Evolutionary conservation across 2,113 vertebrate genomes (phyloP).

Genomic region (Phalacrocorax aristotelis): DNA sequence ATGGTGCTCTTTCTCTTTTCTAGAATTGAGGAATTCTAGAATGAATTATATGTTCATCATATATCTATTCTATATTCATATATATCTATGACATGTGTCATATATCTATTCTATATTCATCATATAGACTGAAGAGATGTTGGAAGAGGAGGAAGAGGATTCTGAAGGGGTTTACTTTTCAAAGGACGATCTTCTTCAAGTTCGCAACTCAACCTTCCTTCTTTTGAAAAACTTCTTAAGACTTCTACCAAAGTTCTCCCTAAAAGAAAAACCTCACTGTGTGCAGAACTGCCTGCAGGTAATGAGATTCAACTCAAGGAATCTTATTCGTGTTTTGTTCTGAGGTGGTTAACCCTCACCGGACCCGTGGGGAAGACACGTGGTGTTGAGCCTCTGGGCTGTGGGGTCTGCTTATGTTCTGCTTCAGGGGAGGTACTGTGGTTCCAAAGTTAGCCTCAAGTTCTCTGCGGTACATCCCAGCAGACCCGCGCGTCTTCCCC

Average conservation of each 20-base stretch:
- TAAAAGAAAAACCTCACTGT: constrained; percentile 83
- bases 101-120: no score
- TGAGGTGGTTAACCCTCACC: not conserved
- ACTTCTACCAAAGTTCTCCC: constrained; percentile 82
- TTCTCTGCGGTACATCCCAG: not conserved
- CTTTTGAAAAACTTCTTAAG: constrained; percentile 84
- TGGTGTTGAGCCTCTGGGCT: not conserved
- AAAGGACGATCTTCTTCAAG: constrained; percentile 73
- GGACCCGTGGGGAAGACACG: fast-evolving
- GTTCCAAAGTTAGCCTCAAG: not conserved
- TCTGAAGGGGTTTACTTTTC: constrained; percentile 81
- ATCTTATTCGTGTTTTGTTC: not conserved
- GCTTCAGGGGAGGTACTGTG: not conserved
- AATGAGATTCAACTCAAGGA: not conserved
- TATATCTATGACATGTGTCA: no score
- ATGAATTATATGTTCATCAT: no score
- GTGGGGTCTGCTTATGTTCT: not conserved
- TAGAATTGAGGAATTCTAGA: no score
- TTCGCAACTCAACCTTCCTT: constrained; percentile 78
- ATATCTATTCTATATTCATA: no score
- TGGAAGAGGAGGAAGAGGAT: constrained; percentile 73
- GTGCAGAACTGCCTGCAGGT: constrained; percentile 84
- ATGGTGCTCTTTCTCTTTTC: not conserved
- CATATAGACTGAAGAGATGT: constrained; percentile 71
- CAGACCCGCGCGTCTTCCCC: not conserved